Evolutionary conservation across 2,888 invertebrate species (phyloP).

Genomic region (Serrognathus titanus): DNA sequence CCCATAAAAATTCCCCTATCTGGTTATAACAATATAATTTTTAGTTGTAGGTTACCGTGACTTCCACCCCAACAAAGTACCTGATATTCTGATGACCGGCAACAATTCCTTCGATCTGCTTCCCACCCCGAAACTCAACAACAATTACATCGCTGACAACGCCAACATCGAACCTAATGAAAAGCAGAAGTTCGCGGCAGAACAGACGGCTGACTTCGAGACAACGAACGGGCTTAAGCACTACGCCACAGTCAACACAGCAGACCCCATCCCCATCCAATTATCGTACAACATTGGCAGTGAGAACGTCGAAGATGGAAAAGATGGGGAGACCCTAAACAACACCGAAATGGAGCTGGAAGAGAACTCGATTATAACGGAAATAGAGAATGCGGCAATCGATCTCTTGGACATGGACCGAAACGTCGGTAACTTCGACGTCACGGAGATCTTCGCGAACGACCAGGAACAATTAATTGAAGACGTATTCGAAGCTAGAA

Average conservation of each 20-base stretch:
- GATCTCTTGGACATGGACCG: slow-evolving; percentile 39
- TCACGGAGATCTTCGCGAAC: slow-evolving; percentile 28
- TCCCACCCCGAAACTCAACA: slow-evolving; percentile 4
- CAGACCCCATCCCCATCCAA: slow-evolving; percentile 46
- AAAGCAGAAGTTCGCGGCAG: slow-evolving; percentile 38
- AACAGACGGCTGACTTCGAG: slow-evolving; percentile 40
- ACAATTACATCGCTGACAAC: slow-evolving; percentile 15
- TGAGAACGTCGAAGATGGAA: slow-evolving; percentile 44
- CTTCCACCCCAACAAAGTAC: slow-evolving; percentile 5
- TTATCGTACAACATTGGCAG: slow-evolving; percentile 47
- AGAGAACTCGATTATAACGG: slow-evolving; percentile 46
- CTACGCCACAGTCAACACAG: slow-evolving; percentile 48
- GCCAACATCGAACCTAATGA: neutral
- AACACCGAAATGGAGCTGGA: slow-evolving; percentile 43
- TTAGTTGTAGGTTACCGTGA: no score
- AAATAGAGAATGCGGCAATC: slow-evolving; percentile 45
- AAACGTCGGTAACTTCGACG: slow-evolving; percentile 31
- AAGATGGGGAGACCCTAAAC: slow-evolving; percentile 42
- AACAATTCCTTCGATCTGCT: slow-evolving; percentile 14
- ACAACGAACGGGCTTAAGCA: slow-evolving; percentile 46
- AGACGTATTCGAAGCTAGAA: neutral
- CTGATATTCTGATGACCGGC: slow-evolving; percentile 13
- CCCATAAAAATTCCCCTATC: no score
- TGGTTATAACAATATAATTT: no score
- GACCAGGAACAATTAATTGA: slow-evolving; percentile 3